Evolutionary conservation across 1,140 invertebrate genomes (phyloP), one percentile per base, ranked within the genome.

Genomic region (Campodea augens): DNA sequence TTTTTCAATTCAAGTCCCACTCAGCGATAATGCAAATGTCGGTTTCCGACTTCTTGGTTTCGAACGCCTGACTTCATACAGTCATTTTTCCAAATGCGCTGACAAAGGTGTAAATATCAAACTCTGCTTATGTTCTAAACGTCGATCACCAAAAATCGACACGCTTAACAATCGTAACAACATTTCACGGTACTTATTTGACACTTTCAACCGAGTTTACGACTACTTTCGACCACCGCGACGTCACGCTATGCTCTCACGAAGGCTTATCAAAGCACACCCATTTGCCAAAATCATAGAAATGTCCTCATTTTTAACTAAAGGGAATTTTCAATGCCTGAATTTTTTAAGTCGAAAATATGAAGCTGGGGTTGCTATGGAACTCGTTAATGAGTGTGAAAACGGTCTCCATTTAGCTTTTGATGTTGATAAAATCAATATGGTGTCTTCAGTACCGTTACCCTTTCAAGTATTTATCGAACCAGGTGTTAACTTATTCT

Each of bases 61-160:
- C 36, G 49, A 51, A 27, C 46, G 49, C 5, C 44, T 47, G 15
- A 51, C 25, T 37, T 10, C 43, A 4, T 49, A 51, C 43, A 43
- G 38, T 15, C 24, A 38, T 21, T 51, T 38, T 25, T 42, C 23
- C 7, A 38, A 4, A 5, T 51, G 49, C 36, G 25, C 25, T 7
- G 49, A 51, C 29, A 18, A 18, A 20, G 43, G 10, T 45, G 49
- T 51, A 23, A 46, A 51, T 25, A 24, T 43, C 5, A 48, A 51
- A 45, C 23, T 51, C 18, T 51, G 49, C 25, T 29, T 45, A 15
- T 51, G 49, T 32, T n/a, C n/a, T n/a, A n/a, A n/a, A n/a, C n/a
- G n/a, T n/a, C n/a, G n/a, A n/a, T n/a, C n/a, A n/a, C n/a, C n/a
- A n/a, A n/a, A n/a, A n/a, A n/a, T n/a, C n/a, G n/a, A n/a, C n/a